Percentiles rank a stretch among this genome's conserved stretches.
These are phyloP conservation scores for Erpornis zantholeuca DNA, from an alignment of 2,113 vertebrate genomes.

Conservation along the genomic window DNA sequence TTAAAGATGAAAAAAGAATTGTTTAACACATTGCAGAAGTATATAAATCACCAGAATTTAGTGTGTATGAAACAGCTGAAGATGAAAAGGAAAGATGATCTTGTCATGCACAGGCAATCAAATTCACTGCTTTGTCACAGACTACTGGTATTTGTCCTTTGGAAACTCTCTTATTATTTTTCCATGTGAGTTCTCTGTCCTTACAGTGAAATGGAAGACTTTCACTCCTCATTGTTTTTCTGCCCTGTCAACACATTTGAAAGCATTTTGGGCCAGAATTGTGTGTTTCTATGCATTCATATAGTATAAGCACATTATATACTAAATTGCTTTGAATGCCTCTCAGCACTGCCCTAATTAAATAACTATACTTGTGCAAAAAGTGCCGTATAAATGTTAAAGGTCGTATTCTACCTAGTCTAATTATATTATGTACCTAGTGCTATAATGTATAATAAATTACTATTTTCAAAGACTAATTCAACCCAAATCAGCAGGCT, in stretches of 20 bases:
- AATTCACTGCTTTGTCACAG: background rate
- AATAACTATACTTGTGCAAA: background rate
- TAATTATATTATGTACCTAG: background rate
- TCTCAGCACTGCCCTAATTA: background rate
- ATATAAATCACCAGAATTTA: background rate
- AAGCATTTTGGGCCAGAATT: background rate
- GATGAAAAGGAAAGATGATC: background rate
- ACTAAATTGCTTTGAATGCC: background rate
- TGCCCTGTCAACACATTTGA: background rate
- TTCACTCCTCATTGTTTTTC: background rate
- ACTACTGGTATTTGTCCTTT: background rate
- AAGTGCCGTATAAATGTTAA: constrained; percentile 3
- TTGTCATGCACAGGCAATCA: background rate
- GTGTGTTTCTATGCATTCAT: background rate
- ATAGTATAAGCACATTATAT: background rate
- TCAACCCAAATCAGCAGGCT: background rate
- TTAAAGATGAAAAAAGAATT: constrained; percentile 1
- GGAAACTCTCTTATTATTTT: background rate
- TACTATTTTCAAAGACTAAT: background rate
- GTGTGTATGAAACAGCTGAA: background rate
- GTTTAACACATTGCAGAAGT: background rate
- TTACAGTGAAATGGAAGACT: background rate
- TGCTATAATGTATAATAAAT: background rate
- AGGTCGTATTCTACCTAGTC: background rate
- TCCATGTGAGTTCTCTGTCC: background rate